Base-by-base conservation (phyloP, 1,140 invertebrate genomes). In the Kradibia gibbosae region DNA sequence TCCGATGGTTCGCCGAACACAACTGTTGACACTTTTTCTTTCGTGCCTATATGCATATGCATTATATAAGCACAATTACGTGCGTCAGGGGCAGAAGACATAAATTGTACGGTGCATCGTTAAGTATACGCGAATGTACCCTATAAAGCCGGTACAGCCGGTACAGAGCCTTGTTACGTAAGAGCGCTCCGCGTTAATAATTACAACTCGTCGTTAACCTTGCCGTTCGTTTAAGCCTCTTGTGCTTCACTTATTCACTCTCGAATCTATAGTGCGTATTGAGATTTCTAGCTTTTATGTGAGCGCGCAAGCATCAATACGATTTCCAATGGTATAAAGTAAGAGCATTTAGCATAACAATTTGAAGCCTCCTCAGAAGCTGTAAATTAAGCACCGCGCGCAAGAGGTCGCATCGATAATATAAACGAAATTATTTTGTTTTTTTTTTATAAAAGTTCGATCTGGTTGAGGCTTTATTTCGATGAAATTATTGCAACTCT, bases 191-290 rank as follows among this genome's bases (percentile, higher is more conserved):
- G 10, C 15, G 74, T n/a, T 45, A 60, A 76, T 77, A 77, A 77
- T 77, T 77, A 42, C 57, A 65, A 39, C 22, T 76, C 45, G 60
- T 28, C n/a, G 60, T 50, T 78, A 78, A 78, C 62, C 62, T 78
- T 78, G 76, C 31, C 2, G 39, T 1, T 31, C 5, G 60, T 67
- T 78, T 48, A 53, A 78, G 39, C 75, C 28, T 25, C 28, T 67
- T 20, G 42, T 50, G 15, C 70, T 39, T 77, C 39, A 20, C 39
- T 48, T 65, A 60, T 62, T 75, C 42, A 5, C 22, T 70, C 39
- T 42, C 39, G 3, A 42, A 42, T 45, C 36, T 42, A 36, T 70
- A 39, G 36, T 25, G 65, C 45, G 42, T 28, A 50, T 34, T 25
- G 31, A 65, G 13, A 20, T 20, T 53, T 11, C 20, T 53, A 11